Evolutionary conservation across 2,888 invertebrate genomes (phyloP), one percentile per base, ranked within the genome.

Genomic region (Latrodectus hesperus): DNA sequence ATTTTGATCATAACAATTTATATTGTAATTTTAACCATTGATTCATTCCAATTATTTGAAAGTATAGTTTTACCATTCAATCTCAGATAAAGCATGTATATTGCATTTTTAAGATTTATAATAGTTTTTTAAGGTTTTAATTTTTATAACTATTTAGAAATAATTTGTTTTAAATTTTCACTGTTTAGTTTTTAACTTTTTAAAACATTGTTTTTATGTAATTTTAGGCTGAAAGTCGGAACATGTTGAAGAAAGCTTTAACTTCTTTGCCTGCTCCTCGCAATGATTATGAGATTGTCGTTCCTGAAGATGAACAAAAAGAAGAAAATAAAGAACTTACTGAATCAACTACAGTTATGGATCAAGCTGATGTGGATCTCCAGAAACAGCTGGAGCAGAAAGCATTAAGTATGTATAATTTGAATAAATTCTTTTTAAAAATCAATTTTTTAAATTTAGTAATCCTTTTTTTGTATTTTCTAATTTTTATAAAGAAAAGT

Each of bases 201-300:
- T 12, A 60, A 64, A 17, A 52, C 38, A 71, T 26, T 71, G 16
- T 38, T 51, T 38, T 84, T 8, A 64, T 76, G 14, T 64, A 0
- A 68, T 52, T 17, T 6, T 65, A 86, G 73, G 86, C 81, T 83
- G 89, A 94, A 92, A 90, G 94, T 55, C 96, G 95, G 91, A 95
- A 95, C 80, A 95, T 96, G 81, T 94, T 98, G 38, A 95, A 95
- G 70, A 94, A 94, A 89, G 96, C 96, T 0, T 93, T 99, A 51
- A 95, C 95, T 49, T 93, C 95, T 0, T 93, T 99, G 85, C 99
- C 99, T 1, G 93, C 95, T 1, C 99, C 99, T 0, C 96, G 96
- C 90, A 99, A 99, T 92, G 99, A 99, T 93, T 99, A 98, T 92
- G 99, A 99, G 93, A 98, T 99, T 91, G 98, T 99, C 68, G 96